A percentile compares a stretch with the other conserved stretches of the same genome.
Evolutionary conservation across 1,140 invertebrate species (phyloP).

Genomic region (Megalonaias nervosa): DNA sequence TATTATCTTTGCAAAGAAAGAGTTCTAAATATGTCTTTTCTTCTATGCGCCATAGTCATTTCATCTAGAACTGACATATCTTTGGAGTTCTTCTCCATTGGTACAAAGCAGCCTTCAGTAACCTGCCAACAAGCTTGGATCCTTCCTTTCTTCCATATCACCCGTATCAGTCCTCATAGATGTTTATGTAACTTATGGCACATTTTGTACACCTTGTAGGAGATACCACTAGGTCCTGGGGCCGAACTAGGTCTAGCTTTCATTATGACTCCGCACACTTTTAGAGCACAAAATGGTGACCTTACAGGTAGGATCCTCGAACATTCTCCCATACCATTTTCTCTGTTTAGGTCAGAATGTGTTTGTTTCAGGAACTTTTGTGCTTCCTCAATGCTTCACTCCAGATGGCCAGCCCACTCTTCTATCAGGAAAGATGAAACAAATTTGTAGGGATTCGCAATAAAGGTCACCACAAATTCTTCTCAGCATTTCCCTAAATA

Average conservation of each 20-base stretch:
- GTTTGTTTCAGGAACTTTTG: slow-evolving; percentile 7
- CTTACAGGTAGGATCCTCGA: slow-evolving; percentile 3
- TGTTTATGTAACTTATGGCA: slow-evolving; percentile 12
- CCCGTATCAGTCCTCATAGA: slow-evolving; percentile 9
- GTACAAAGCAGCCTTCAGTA: slow-evolving; percentile 14
- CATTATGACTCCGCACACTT: slow-evolving; percentile 6
- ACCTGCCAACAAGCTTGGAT: slow-evolving; percentile 10
- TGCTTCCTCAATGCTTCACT: not conserved
- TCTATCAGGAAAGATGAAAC: slow-evolving; percentile 6
- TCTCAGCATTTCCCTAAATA: too few species aligned
- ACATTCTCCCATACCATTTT: slow-evolving; percentile 5
- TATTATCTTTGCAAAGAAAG: too few species aligned
- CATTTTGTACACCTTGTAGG: slow-evolving; percentile 23
- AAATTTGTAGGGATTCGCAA: slow-evolving; percentile 12
- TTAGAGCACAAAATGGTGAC: not conserved
- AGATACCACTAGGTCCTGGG: slow-evolving; percentile 25
- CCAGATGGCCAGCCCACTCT: slow-evolving; percentile 6
- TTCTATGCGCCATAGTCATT: too few species aligned
- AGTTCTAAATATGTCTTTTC: too few species aligned
- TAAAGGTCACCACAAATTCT: slow-evolving; percentile 1
- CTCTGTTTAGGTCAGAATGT: slow-evolving; percentile 5
- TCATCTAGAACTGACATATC: too few species aligned
- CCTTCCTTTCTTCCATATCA: slow-evolving; percentile 27
- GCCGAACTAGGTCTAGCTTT: slow-evolving; percentile 17
- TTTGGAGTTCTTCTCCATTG: slow-evolving; percentile 13